Conservation (phyloP, 2,888 invertebrate genomes). For the Caradrina kadenii region DNA sequence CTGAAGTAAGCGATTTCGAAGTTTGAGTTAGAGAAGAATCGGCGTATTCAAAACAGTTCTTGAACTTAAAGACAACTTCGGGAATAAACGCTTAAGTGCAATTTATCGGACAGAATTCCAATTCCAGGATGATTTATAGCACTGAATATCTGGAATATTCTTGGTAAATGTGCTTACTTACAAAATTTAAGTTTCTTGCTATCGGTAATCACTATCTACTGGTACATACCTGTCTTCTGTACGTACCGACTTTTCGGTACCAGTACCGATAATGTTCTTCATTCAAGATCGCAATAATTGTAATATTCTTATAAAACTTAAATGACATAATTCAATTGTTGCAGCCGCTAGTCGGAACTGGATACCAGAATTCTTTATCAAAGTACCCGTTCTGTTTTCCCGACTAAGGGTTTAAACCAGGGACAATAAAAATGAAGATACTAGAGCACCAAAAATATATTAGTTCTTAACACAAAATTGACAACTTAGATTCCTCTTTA, state of each 20-base stretch:
- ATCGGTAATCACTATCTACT: neutral
- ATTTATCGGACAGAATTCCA: conserved; percentile 44
- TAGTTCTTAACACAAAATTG: no score
- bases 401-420: neutral
- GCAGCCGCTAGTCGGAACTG: neutral
- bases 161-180: neutral
- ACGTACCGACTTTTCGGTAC: neutral
- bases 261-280: neutral
- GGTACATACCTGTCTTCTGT: neutral
- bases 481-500: no score
- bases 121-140: conserved; percentile 46
- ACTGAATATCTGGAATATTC: conserved; percentile 15
- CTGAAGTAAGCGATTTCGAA: conserved; percentile 44
- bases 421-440: no score
- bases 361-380: neutral
- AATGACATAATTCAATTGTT: neutral
- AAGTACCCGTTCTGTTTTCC: neutral
- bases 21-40: conserved; percentile 49
- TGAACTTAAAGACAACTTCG: conserved; percentile 50
- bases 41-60: conserved; percentile 56
- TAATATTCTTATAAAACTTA: neutral
- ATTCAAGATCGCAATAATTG: neutral
- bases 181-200: neutral
- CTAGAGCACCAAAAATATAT: no score
- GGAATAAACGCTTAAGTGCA: conserved; percentile 48